These are phyloP conservation scores for Xiphophorus couchianus DNA, from an alignment of 2,113 vertebrate species.

Conservation along the genomic window DNA sequence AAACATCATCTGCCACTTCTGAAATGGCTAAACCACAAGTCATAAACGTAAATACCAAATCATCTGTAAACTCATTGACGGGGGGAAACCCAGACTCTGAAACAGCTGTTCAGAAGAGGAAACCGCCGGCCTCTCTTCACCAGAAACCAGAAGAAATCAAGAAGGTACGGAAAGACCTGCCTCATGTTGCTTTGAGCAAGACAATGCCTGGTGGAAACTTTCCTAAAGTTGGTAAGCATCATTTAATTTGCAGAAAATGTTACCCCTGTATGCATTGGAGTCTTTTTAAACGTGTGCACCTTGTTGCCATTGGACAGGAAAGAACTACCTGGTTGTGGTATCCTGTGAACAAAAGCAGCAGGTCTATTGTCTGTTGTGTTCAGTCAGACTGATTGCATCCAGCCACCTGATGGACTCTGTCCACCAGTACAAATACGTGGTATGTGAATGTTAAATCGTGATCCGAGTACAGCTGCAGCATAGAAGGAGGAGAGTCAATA, in stretches of 20 bases:
- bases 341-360: constrained; percentile 30
- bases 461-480: not conserved
- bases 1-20: not conserved
- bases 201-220: not conserved
- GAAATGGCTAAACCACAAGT: not conserved
- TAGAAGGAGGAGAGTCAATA: not conserved
- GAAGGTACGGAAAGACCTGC: not conserved
- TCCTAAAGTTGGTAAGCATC: constrained; percentile 50
- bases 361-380: constrained; percentile 64
- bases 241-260: not conserved
- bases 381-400: constrained; percentile 13
- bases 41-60: not conserved
- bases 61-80: not conserved
- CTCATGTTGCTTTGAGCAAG: not conserved
- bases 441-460: constrained; percentile 1
- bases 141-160: not conserved
- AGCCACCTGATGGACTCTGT: not conserved
- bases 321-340: constrained; percentile 35
- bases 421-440: constrained; percentile 60
- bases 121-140: not conserved
- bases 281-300: not conserved
- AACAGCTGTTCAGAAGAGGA: not conserved
- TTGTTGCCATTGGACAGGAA: constrained; percentile 34
- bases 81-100: not conserved
- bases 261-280: not conserved